phyloP scores from a whole-genome alignment of 2,888 invertebrate genomes.

The Oscheius sp. region DNA sequence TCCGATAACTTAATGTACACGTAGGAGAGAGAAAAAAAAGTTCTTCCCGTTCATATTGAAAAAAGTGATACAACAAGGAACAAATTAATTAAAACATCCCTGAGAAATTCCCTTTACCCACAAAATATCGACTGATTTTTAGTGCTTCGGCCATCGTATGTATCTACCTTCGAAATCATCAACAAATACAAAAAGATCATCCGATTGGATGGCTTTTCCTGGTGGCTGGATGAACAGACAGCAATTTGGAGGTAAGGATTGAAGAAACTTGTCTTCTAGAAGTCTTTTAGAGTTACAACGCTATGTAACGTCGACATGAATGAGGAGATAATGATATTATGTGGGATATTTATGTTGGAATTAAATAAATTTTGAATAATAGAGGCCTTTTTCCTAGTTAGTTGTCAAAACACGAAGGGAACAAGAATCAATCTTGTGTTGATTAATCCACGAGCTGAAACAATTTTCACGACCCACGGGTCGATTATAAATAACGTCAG shows the following conservation, averaged over 20 bases:
- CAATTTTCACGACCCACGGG: no score
- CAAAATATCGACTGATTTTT: background rate
- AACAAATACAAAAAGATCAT: background rate
- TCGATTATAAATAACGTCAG: no score
- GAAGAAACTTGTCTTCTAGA: background rate
- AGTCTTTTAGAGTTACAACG: background rate
- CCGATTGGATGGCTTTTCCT: constrained; percentile 4
- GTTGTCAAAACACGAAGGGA: no score
- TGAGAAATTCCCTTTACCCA: constrained; percentile 1
- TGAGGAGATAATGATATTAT: background rate
- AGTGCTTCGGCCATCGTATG: constrained; percentile 19
- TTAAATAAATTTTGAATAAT: no score
- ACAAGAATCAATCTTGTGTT: no score
- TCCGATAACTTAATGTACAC: background rate
- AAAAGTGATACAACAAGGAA: background rate
- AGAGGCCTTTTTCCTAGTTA: no score
- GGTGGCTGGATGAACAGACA: constrained; percentile 8
- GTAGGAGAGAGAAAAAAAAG: background rate
- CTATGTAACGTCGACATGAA: background rate
- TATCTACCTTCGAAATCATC: background rate
- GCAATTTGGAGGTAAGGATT: background rate
- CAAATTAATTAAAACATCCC: background rate
- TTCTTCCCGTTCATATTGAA: no score
- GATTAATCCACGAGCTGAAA: no score
- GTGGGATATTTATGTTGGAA: no score